Base-by-base conservation (phyloP, 2,888 invertebrate species). In the Acanthacorydalis orientalis region DNA sequence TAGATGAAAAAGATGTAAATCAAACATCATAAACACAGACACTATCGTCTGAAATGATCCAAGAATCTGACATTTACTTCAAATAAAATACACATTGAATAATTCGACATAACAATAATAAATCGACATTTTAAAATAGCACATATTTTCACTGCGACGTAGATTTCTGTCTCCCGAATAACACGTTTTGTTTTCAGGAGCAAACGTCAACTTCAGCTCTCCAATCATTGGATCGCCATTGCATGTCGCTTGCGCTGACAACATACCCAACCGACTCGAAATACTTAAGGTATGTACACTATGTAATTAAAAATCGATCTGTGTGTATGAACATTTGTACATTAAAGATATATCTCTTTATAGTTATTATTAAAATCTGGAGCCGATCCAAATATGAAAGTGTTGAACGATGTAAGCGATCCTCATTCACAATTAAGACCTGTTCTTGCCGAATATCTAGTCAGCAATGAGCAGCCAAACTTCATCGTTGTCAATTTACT, bases 211-310 rank as follows among this genome's bases (percentile, higher is more conserved):
- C 57, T 77, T 81, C 1, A 80, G 81, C 4, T 84, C 85, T 12
- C 83, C 86, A 0, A 80, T 87, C 50, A 83, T 87, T 48, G 87
- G 87, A 1, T 80, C 84, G 0, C 83, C 87, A 0, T 70, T 88
- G 4, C 88, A 88, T 60, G 86, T 87, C 10, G 87, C 84, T 2
- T 84, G 83, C 61, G 82, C 85, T 1, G 86, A 86, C 58, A 81
- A 79, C 57, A 82, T 86, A 46, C 68, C 75, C 1, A 83, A 85
- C 56, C 72, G 83, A 52, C 64, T 74, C 14, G 65, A 66, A 49
- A 67, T 67, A 32, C 53, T 66, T 35, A 57, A 63, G 56, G 64
- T 64, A 53, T 52, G 51, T 49, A 7, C 40, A 37, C 33, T 7
- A 15, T 10, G 8, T 4, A 37, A 11, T 31, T 31, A 8, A 9